Conservation (phyloP, 2,113 vertebrate genomes). For the Notiomystis cincta region DNA sequence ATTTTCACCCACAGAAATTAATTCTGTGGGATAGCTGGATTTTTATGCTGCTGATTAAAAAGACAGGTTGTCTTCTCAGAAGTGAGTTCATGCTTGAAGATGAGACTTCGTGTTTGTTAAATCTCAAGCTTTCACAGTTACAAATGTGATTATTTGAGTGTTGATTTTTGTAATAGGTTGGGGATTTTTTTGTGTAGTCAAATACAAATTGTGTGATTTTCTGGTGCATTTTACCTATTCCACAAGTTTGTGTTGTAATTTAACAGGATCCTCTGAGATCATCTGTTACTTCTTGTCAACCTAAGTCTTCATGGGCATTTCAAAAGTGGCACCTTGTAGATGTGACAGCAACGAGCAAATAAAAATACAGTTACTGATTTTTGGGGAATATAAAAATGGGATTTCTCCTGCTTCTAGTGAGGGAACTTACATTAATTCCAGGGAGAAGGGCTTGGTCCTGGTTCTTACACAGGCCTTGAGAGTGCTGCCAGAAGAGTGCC, state of each 20-base stretch:
- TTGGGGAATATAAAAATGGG: neutral
- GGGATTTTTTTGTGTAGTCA: neutral
- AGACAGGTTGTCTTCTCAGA: neutral
- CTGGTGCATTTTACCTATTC: neutral
- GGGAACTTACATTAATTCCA: neutral
- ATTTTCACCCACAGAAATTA: neutral
- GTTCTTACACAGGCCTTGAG: neutral
- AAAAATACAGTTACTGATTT: neutral
- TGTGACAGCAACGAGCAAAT: neutral
- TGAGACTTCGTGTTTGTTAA: neutral
- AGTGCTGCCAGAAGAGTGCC: neutral
- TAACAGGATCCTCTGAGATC: neutral
- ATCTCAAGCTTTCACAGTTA: neutral
- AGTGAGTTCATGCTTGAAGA: neutral
- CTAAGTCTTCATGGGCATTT: neutral
- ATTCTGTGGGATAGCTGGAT: neutral
- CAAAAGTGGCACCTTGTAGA: neutral
- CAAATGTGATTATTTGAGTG: neutral
- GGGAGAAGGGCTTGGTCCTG: neutral
- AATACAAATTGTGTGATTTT: neutral
- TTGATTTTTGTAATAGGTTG: neutral
- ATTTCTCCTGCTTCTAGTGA: neutral
- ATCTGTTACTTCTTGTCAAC: neutral
- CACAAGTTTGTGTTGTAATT: neutral
- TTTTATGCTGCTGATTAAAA: neutral